Conservation (phyloP, 2,797 vertebrate genomes). For the Alauda arvensis region DNA sequence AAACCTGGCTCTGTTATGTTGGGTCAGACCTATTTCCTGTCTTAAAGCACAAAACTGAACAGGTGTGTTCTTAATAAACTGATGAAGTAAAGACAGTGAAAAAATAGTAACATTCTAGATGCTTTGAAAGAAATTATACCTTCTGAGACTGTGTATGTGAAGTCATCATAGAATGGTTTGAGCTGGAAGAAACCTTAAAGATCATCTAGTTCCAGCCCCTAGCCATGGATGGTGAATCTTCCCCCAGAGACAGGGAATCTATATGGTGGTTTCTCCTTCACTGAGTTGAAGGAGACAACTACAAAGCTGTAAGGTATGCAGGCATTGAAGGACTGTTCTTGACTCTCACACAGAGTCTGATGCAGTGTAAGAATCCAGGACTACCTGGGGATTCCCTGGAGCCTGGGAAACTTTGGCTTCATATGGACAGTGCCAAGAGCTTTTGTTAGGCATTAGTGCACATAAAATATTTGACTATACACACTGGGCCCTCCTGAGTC, state of each 20-base stretch:
- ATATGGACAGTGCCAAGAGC: not conserved
- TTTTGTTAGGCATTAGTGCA: not conserved
- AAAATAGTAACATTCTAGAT: not conserved
- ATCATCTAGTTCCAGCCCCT: not conserved
- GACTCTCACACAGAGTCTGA: not conserved
- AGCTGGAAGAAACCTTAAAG: not conserved
- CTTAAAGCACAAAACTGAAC: not conserved
- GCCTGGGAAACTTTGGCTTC: not conserved
- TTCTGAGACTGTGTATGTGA: not conserved
- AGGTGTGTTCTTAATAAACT: not conserved
- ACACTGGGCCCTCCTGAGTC: not conserved
- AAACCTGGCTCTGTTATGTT: not conserved
- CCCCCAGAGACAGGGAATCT: not conserved
- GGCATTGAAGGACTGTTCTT: not conserved
- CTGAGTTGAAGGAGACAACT: not conserved
- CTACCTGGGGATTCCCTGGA: not conserved
- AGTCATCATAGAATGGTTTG: not conserved
- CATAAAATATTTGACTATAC: not conserved
- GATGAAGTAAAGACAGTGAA: not conserved
- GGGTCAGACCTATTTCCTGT: not conserved
- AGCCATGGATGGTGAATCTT: not conserved
- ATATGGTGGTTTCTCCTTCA: not conserved
- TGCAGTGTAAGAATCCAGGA: not conserved
- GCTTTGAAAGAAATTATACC: not conserved
- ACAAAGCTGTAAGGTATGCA: not conserved